Conservation (phyloP, 2,888 invertebrate species). For the Andrena flavipes region DNA sequence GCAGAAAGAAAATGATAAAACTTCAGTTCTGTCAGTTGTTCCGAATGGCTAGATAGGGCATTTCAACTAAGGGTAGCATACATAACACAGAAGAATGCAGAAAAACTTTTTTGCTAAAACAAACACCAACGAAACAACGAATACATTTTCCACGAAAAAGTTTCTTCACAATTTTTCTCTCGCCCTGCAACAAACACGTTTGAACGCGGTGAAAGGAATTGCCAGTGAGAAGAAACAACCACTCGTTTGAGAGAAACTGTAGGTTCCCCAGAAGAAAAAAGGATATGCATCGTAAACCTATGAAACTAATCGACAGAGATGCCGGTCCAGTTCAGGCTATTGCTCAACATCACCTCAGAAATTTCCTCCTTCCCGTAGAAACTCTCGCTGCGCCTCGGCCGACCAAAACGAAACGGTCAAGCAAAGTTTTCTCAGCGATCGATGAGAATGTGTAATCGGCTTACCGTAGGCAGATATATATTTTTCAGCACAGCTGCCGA, state of each 20-base stretch:
- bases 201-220: conserved; percentile 13
- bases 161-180: background rate
- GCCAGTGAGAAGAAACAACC: background rate
- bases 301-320: background rate
- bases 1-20: too few relatives aligned
- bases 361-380: background rate
- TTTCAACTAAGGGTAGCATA: too few relatives aligned
- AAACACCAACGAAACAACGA: background rate
- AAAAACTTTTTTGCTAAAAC: background rate
- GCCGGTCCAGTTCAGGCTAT: background rate
- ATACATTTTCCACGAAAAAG: background rate
- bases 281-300: background rate
- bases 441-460: conserved; percentile 10
- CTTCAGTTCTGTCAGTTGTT: too few relatives aligned
- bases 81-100: background rate
- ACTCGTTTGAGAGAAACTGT: background rate
- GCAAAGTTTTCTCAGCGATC: conserved; percentile 2
- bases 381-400: background rate
- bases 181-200: background rate
- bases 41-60: too few relatives aligned
- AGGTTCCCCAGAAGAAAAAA: background rate
- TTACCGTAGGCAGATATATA: background rate
- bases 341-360: background rate
- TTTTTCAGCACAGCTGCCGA: background rate
- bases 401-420: too few relatives aligned